Conservation (phyloP, 2,888 invertebrate species). For the Pyrrhosoma nymphula region DNA sequence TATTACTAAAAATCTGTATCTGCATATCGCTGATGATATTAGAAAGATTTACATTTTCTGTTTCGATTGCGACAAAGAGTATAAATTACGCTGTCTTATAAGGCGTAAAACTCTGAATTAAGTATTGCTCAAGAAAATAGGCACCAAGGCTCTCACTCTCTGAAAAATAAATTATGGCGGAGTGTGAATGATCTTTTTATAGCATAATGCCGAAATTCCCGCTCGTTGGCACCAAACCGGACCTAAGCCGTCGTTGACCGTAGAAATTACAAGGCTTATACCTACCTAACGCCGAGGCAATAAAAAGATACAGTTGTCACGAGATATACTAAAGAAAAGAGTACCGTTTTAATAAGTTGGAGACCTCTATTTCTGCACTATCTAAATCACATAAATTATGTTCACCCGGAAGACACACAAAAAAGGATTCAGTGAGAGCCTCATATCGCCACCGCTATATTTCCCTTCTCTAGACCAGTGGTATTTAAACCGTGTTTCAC, state of each 20-base stretch:
- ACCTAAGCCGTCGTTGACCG: not conserved
- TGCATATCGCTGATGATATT: no score
- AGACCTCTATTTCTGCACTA: not conserved
- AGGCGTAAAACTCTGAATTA: not conserved
- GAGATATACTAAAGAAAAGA: not conserved
- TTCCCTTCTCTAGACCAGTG: no score
- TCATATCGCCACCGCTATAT: no score
- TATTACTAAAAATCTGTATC: no score
- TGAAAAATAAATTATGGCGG: not conserved
- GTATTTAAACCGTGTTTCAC: no score
- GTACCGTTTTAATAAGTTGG: not conserved
- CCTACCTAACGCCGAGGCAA: not conserved
- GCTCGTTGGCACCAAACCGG: not conserved
- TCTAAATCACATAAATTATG: not conserved
- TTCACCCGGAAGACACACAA: not conserved
- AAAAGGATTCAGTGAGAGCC: not conserved
- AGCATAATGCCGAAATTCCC: not conserved
- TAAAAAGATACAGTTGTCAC: not conserved
- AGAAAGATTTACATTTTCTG: no score
- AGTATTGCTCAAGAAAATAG: not conserved
- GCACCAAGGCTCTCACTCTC: not conserved
- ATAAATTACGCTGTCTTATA: not conserved
- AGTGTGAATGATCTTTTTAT: not conserved
- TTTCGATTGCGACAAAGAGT: no score
- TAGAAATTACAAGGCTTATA: not conserved